Base-by-base conservation (phyloP, 2,888 invertebrate species). In the Globia sparganii region DNA sequence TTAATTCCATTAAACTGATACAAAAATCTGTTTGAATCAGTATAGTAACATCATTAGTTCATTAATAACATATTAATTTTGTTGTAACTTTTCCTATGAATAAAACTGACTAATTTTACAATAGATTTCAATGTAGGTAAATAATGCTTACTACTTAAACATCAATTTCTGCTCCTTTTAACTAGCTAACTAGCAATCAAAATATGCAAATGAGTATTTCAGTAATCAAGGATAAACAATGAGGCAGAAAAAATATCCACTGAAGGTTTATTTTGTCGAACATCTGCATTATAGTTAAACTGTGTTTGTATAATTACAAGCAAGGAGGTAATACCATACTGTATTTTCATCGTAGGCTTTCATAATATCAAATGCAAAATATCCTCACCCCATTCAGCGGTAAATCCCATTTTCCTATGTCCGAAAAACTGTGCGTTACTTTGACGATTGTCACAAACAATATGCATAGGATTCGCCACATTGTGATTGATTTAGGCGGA, bases 321-420 rank as follows among this genome's bases (percentile, higher is more conserved):
- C 18, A 37, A 72, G 21, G 46, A 37, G 40, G 18, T 31, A 37
- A 58, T 62, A 61, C 21, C 43, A 37, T 37, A 68, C 1, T 43
- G 15, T 61, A 68, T 31, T 56, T 58, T 25, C 18, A 76, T 46
- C 8, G 15, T 58, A 25, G 75, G 67, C 34, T 68, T 67, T 37
- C 11, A n/a, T 49, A 69, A 2, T 46, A 46, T 28, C 6, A 72
- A 77, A 62, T 49, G 25, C 18, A 71, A 65, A 40, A 77, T 66
- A 71, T 80, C 82, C 94, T 94, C 91, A 97, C 97, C 94, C 96
- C 96, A 85, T 95, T 97, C 85, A 98, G 92, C 86, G 97, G 95
- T 89, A 97, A 97, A 93, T 97, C 97, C 97, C 97, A 98, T 96
- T 97, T 97, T 89, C 98, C 98, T 86, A 97, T 97, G 92, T 97